Evolutionary conservation across 2,888 invertebrate species (phyloP), one percentile per base, ranked within the genome.

Genomic region (Drosophila sordidapex): DNA sequence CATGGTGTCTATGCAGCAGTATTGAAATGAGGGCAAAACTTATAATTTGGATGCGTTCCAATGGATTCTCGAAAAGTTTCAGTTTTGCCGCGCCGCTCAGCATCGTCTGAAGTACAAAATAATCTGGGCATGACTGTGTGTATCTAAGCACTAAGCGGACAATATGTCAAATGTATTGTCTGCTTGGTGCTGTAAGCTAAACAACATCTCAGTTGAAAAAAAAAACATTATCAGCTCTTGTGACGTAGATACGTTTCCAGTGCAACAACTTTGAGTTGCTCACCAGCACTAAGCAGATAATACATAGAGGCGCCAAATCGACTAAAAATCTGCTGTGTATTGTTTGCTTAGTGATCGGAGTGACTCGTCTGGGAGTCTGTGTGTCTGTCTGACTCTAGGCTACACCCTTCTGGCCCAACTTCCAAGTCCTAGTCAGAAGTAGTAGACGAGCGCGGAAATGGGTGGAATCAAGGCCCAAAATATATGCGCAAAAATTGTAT

Each of bases 1-100:
- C 67, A 56, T 57, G 31, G 15, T 64, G 67, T 69, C 76, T 68
- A 54, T 74, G 68, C 63, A 60, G 76, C 66, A 75, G 78, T 76
- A 87, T 85, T 80, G 77, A 87, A 90, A 82, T 80, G 80, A 78
- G 84, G 82, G 74, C 83, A 88, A 78, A 87, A 88, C 81, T 84
- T 83, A 76, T 73, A 78, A 80, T 84, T 90, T 90, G 90, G 91
- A 91, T 83, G 81, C 62, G 70, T 80, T 91, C 90, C 90, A 90
- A 91, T 79, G 74, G 76, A 75, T 81, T 75, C 67, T 66, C 49
- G 33, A 66, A 72, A 81, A 81, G 65, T 67, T 81, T 67, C 49
- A 53, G 57, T 38, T 70, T 27, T 48, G 71, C 54, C 33, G 67
- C 58, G 33, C n/a, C 53, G 46, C 54, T 49, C 54, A 60, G 53